Evolutionary conservation across 1,140 invertebrate species (phyloP), one percentile per base, ranked within the genome.

Genomic region (Whitmania pigra): DNA sequence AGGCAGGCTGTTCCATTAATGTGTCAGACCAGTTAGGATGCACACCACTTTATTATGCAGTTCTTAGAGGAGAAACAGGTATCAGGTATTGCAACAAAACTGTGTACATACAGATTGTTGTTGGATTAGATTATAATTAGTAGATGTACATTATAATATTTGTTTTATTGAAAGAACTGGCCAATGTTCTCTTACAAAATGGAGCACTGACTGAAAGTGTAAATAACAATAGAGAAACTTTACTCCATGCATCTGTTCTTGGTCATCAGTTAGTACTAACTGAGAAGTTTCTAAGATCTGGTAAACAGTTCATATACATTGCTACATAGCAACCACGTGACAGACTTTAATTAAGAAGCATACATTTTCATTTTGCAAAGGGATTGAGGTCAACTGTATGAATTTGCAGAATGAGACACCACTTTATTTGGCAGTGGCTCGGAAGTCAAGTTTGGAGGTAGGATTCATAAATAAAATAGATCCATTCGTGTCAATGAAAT

Each of bases 11-110:
- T 73, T 74, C 79, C 73, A 70, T 79, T 15, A 79, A 79, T 73
- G 71, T 75, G 18, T 66, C 43, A 18, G 79, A 80, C 71, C 76
- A 67, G n/a, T 73, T 77, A 43, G 77, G 77, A 27, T 79, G 77
- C 76, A 78, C 77, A 25, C 78, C 80, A 4, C 72, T 81, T 22
- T 78, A 77, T 67, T 77, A 79, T 49, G 74, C 77, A 74, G 78
- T 77, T 18, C 78, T 76, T 73, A 76, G 75, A 69, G 77, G 78
- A 75, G 77, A 79, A 72, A 66, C 74, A 69, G 79, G 79, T 80
- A 73, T 72, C 74, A 72, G 43, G 43, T 49, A 49, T 49, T 15
- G 43, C 43, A 49, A 49, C 43, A 49, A 49, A 49, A 49, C 2
- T 49, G 43, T 49, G 5, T 17, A 49, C 0, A 49, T 49, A 49